phyloP scores from a whole-genome alignment of 2,797 vertebrate genomes.

The Melanogrammus aeglefinus region DNA sequence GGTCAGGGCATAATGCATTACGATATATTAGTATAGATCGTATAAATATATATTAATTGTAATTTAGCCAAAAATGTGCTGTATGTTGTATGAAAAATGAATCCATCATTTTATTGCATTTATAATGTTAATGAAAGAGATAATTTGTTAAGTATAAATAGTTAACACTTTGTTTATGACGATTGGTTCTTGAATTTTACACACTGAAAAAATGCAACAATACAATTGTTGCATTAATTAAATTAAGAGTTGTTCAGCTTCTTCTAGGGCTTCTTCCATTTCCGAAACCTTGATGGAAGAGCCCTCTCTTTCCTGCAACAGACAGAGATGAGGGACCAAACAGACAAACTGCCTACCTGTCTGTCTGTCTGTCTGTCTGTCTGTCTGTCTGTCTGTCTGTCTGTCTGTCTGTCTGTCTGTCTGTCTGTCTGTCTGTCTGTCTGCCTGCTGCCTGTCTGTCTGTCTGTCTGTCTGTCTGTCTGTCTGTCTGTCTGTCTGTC shows the following conservation, averaged over 20 bases:
- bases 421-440: no score
- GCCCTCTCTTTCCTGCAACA: background rate
- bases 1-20: background rate
- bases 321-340: no score
- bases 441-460: no score
- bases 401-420: no score
- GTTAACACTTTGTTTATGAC: background rate
- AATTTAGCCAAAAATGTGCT: no score
- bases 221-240: background rate
- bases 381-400: no score
- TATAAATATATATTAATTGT: no score
- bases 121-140: background rate
- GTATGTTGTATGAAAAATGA: no score
- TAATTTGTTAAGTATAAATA: background rate
- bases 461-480: no score
- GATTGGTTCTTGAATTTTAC: background rate
- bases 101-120: background rate
- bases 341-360: no score
- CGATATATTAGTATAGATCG: background rate
- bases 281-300: background rate
- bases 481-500: no score
- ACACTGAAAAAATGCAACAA: background rate
- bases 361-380: no score
- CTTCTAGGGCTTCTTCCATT: constrained; percentile 1
- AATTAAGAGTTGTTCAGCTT: constrained; percentile 1